These are phyloP conservation scores for Neosilurus mollespiculum DNA, from an alignment of 2,797 vertebrate genomes.

Conservation along the genomic window DNA sequence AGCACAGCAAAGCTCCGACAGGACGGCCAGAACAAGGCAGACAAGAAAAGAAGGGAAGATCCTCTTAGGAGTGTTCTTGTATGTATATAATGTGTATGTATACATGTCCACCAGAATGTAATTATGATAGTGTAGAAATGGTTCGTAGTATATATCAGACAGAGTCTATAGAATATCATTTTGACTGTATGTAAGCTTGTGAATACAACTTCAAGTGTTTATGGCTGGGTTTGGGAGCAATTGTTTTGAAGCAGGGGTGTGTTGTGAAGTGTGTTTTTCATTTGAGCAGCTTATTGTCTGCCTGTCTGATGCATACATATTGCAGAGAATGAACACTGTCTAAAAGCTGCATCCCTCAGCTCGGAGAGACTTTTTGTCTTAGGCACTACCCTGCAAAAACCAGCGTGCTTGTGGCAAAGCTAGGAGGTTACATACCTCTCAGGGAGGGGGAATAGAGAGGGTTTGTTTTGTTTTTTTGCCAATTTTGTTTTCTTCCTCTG, in stretches of 20 bases:
- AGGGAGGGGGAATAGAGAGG: not conserved
- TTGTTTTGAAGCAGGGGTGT: slow-evolving; percentile 21
- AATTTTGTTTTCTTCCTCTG: slow-evolving; percentile 4
- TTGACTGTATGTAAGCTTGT: not conserved
- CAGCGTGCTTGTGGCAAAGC: slow-evolving; percentile 9
- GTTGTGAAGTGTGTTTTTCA: slow-evolving; percentile 28
- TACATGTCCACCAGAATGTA: slow-evolving; percentile 10
- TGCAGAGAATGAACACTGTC: slow-evolving; percentile 15
- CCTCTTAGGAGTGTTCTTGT: slow-evolving; percentile 23
- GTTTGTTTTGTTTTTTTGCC: slow-evolving; percentile 29
- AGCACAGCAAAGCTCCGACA: slow-evolving; percentile 43
- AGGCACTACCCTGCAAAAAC: slow-evolving; percentile 27
- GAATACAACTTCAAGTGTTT: slow-evolving; percentile 3
- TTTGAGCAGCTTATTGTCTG: slow-evolving; percentile 34
- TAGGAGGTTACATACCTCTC: slow-evolving; percentile 28
- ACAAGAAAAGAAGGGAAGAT: slow-evolving; percentile 45
- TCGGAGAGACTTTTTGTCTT: slow-evolving; percentile 29
- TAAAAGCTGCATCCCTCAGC: slow-evolving; percentile 27
- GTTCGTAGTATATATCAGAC: not conserved
- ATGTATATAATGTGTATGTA: slow-evolving; percentile 32
- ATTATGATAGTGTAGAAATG: not conserved
- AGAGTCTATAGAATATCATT: not conserved
- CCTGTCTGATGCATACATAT: slow-evolving; percentile 28
- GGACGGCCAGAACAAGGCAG: slow-evolving; percentile 12
- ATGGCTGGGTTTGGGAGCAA: slow-evolving; percentile 9